Base-by-base conservation (phyloP, 2,888 invertebrate genomes). In the Metellina segmentata region DNA sequence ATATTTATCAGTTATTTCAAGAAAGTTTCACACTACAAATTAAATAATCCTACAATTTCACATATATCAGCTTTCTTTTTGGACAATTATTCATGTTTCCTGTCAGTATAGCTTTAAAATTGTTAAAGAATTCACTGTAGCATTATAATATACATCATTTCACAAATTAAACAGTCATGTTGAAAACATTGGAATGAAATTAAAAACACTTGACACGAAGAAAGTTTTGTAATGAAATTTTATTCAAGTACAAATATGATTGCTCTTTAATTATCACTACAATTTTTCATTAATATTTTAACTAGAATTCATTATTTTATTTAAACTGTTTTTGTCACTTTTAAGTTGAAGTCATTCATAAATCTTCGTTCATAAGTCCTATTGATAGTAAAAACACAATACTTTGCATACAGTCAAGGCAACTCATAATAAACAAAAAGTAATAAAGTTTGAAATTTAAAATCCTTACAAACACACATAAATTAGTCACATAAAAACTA, bases 241-340 rank as follows among this genome's bases (percentile, higher is more conserved):
- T 92, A 92, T 92, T 92, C 83, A 92, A 92, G 91, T 92, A 92
- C 91, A 92, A 92, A 92, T 75, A 92, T 92, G 91, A 92, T 92
- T 92, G 91, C 91, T 88, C 79, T 87, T 91, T 82, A 87, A 91
- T 92, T 83, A 82, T 79, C 52, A 78, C 91, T 92, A 92, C 91
- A 88, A 75, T 85, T 92, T 92, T 85, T 49, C 79, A 16, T 61
- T 61, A 61, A 61, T 61, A 61, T 61, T 61, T 90, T 85, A 83
- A 71, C 89, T 89, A 89, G 51, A 79, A 79, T 79, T 34, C 61
- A 0, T 61, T 61, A 11, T 61, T 61, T 61, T 61, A 16, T 11
- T 61, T 61, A 61, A 16, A 61, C 61, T 61, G 61, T 61, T 16
- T 16, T 61, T 61, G 11, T 61, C 34, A 5, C 13, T 61, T 61